Percentiles rank a stretch among this genome's conserved stretches.
These are phyloP conservation scores for Callyntrura guangdongensis DNA, from an alignment of 2,888 invertebrate species.

Conservation along the genomic window DNA sequence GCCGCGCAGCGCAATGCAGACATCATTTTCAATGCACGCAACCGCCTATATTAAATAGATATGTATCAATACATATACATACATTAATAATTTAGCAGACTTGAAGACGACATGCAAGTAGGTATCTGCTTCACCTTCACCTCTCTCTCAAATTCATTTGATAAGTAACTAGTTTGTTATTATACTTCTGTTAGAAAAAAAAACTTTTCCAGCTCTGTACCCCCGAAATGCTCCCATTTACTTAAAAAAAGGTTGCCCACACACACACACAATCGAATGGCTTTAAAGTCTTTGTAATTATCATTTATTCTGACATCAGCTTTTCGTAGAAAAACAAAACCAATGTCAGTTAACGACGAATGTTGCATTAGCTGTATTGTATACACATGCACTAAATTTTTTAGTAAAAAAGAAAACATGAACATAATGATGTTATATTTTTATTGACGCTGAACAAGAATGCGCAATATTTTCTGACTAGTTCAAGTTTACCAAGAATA, in stretches of 20 bases:
- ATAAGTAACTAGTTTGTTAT: neutral
- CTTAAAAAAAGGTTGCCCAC: neutral
- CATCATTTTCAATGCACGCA: constrained; percentile 9
- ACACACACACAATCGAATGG: neutral
- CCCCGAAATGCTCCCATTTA: neutral
- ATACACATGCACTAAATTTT: neutral
- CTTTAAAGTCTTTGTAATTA: neutral
- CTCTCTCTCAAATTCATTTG: neutral
- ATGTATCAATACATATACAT: neutral
- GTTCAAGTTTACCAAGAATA: neutral
- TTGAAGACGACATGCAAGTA: constrained; percentile 30
- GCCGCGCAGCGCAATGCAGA: neutral
- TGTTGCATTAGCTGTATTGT: neutral
- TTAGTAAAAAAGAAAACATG: neutral
- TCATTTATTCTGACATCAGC: too few relatives aligned
- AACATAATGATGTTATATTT: neutral
- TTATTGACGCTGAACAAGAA: neutral
- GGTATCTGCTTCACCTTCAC: neutral
- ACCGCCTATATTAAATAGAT: constrained; percentile 18
- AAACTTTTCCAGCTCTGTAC: neutral
- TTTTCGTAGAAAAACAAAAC: too few relatives aligned
- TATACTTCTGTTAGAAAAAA: neutral
- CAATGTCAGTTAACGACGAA: neutral
- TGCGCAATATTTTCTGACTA: neutral
- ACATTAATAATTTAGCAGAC: neutral